Evolutionary conservation across 2,888 invertebrate species (phyloP), one percentile per base, ranked within the genome.

Genomic region (Lordiphosa fenestrarum): DNA sequence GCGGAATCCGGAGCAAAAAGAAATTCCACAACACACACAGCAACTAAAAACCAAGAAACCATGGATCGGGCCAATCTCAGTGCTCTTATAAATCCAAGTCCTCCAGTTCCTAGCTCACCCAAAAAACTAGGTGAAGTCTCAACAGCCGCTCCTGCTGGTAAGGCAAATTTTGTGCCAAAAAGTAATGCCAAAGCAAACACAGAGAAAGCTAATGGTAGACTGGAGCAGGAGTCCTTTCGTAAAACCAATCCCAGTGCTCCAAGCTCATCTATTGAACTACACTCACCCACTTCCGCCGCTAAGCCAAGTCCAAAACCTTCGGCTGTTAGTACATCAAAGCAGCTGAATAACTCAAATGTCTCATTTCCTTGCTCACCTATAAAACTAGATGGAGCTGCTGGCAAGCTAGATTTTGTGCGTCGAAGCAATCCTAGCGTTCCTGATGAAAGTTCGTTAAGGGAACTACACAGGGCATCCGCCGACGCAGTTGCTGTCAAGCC

Each of bases 381-480:
- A 3, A 30, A 3, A 9, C 10, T 10, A 10, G 9, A 30, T 30
- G 30, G 30, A 30, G 30, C 9, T 10, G 30, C 30, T 30, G 10
- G 30, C 3, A 30, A 30, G 30, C 30, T 9, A 30, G 44, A 44
- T 19, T 44, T 33, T 44, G 33, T 33, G 2, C 44, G 44, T 10
- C 44, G 30, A n/a, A 33, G 2, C 15, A 33, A 15, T 4, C 2
- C 44, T 6, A 9, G 3, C 1, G 10, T 2, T 10, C 9, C 3
- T 9, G 7, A 2, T 9, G 9, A 30, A 3, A 2, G 3, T 30
- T 30, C 30, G 9, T 3, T 3, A 25, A 25, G 2, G 7, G 25
- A 25, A 25, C 30, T 3, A 9, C 1, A 23, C 6, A 23, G 6
- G 6, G 6, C 23, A 23, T 23, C 23, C 23, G 23, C 23, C 23